Evolutionary conservation across 1,140 invertebrate species (phyloP), one percentile per base, ranked within the genome.

Genomic region (Caerostris extrusa): DNA sequence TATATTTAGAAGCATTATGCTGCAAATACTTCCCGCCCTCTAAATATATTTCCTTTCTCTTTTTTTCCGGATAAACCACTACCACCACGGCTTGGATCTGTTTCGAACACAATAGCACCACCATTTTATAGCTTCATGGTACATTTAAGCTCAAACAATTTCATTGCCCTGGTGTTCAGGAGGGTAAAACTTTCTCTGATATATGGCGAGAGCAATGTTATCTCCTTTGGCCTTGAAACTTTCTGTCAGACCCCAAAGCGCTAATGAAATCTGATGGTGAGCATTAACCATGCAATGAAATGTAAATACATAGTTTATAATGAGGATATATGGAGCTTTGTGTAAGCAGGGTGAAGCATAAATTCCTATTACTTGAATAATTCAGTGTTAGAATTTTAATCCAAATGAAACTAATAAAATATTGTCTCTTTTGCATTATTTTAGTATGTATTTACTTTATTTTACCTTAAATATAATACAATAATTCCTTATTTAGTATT

Each of bases 71-170:
- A 34, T 34, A 71, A 71, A 50, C 69, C 19, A 50, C 19, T 71
- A 34, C 69, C 50, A 71, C 19, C 1, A 3, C 7, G 69, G 19
- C 34, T 71, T 53, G 69, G 50, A 10, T 71, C 69, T 34, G 69
- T 34, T 3, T 19, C 0, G 34, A 71, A 34, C 50, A 34, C 69
- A 71, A 71, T 71, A 50, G 69, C 7, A 34, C 19, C 8, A 8
- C 8, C 34, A 3, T 71, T 71, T 71, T 71, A 71, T 71, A 71
- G 69, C 69, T 34, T 12, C 69, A 71, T 71, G 69, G 69, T 34
- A 71, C 69, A 71, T 71, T 71, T 71, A 71, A 71, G 34, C 69
- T 71, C 69, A 71, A 71, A 71, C 34, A 71, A 50, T 71, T 71
- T 71, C 69, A 71, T 71, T 5, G 7, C 69, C 3, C 3, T 4